phyloP scores from a whole-genome alignment of 2,888 invertebrate genomes.

The Polydesmus complanatus region DNA sequence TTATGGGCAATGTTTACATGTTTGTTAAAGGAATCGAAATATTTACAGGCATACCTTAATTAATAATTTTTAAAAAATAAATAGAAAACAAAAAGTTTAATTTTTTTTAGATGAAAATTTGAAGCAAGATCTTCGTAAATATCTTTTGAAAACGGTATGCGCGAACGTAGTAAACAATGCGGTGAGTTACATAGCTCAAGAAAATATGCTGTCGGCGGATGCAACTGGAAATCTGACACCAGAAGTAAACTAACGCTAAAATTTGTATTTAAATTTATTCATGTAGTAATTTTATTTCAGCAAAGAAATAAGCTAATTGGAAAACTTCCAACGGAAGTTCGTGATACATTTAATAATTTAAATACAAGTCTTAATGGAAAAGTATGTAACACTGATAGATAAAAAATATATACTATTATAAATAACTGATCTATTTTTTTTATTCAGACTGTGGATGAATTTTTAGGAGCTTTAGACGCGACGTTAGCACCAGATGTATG shows the following conservation, averaged over 20 bases:
- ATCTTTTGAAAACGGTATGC: slow-evolving; percentile 68
- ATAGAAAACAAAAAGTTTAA: background rate
- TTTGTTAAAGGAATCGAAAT: slow-evolving; percentile 34
- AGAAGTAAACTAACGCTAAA: slow-evolving; percentile 29
- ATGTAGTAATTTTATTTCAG: slow-evolving; percentile 29
- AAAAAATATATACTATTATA: background rate
- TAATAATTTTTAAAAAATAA: background rate
- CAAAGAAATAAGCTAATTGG: slow-evolving; percentile 33
- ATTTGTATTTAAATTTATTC: background rate
- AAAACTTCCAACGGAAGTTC: slow-evolving; percentile 47
- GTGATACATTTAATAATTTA: slow-evolving; percentile 39
- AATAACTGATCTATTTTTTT: slow-evolving; percentile 15
- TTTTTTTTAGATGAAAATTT: slow-evolving; percentile 31
- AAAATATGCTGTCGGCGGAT: slow-evolving; percentile 40
- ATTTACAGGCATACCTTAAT: slow-evolving; percentile 26
- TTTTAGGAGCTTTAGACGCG: slow-evolving; percentile 56
- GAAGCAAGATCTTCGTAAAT: slow-evolving; percentile 58
- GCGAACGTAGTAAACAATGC: slow-evolving; percentile 65
- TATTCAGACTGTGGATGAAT: slow-evolving; percentile 50
- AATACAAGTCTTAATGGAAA: slow-evolving; percentile 17
- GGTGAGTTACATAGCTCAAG: slow-evolving; percentile 60
- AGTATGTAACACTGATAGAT: slow-evolving; percentile 11
- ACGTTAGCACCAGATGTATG: slow-evolving; percentile 38
- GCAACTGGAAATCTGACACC: slow-evolving; percentile 27
- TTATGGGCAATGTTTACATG: slow-evolving; percentile 36